Base-by-base conservation (phyloP, 2,888 invertebrate species). In the Bhutanitis thaidina region DNA sequence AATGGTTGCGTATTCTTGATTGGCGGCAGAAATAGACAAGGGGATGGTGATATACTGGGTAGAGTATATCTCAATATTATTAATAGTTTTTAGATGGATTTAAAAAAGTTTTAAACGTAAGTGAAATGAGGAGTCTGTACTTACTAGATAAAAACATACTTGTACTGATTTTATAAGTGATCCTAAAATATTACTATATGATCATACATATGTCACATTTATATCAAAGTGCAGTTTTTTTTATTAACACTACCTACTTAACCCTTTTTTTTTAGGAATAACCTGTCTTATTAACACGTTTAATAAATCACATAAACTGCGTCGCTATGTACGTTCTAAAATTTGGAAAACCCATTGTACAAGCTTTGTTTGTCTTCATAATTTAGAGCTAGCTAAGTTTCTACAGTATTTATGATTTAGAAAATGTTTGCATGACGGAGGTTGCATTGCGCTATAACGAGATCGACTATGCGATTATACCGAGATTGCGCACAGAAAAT, bases 121-220 rank as follows among this genome's bases (percentile, higher is more conserved):
- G n/a, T n/a, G n/a, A n/a, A n/a, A n/a, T n/a, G n/a, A n/a, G n/a
- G n/a, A n/a, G n/a, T n/a, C n/a, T n/a, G n/a, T n/a, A n/a, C n/a
- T n/a, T n/a, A n/a, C n/a, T n/a, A n/a, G n/a, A n/a, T n/a, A n/a
- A n/a, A n/a, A n/a, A n/a, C n/a, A n/a, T n/a, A n/a, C n/a, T n/a
- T n/a, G n/a, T n/a, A n/a, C n/a, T n/a, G n/a, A n/a, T n/a, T n/a
- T n/a, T n/a, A n/a, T n/a, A n/a, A n/a, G n/a, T n/a, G n/a, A n/a
- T n/a, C n/a, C n/a, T n/a, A n/a, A n/a, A n/a, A n/a, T n/a, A n/a
- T n/a, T n/a, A n/a, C n/a, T n/a, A n/a, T n/a, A n/a, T n/a, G n/a
- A n/a, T n/a, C n/a, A n/a, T n/a, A n/a, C n/a, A n/a, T n/a, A 50
- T 35, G 39, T 44, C 35, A 50, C 12, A 25, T 32, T 39, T 38